phyloP scores from a whole-genome alignment of 1,140 invertebrate genomes.

The Drosophila santomea region DNA sequence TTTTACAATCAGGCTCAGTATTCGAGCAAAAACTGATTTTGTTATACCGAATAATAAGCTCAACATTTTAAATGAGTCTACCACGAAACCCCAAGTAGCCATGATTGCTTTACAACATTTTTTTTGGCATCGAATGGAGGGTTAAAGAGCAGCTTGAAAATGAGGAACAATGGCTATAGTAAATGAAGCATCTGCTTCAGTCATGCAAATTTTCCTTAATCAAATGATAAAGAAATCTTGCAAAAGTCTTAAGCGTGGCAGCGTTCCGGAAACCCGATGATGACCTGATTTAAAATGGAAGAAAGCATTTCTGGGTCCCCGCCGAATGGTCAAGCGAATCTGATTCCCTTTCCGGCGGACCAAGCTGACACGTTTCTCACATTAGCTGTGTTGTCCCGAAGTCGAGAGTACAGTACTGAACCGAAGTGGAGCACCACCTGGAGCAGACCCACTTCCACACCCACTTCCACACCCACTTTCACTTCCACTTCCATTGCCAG shows the following conservation, averaged over 20 bases:
- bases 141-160: too few species aligned
- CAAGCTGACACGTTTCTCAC: slow-evolving; percentile 49
- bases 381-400: slow-evolving; percentile 29
- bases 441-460: neutral
- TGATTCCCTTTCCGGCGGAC: neutral
- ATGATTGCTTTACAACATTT: too few species aligned
- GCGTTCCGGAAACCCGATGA: slow-evolving; percentile 5
- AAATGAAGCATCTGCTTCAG: slow-evolving; percentile 6
- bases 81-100: too few species aligned
- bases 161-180: neutral
- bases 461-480: neutral
- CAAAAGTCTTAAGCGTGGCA: slow-evolving; percentile 9
- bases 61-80: too few species aligned
- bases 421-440: neutral
- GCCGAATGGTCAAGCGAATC: slow-evolving; percentile 31
- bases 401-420: too few species aligned
- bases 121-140: too few species aligned
- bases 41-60: too few species aligned
- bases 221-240: slow-evolving; percentile 2
- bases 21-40: too few species aligned
- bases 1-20: too few species aligned
- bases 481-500: too few species aligned
- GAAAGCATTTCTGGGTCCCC: slow-evolving; percentile 14
- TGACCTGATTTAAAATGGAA: slow-evolving; percentile 21
- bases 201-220: slow-evolving; percentile 29